Percentiles rank a stretch among this genome's conserved stretches.
phyloP scores from a whole-genome alignment of 2,888 invertebrate genomes.

The Anodontia alba region DNA sequence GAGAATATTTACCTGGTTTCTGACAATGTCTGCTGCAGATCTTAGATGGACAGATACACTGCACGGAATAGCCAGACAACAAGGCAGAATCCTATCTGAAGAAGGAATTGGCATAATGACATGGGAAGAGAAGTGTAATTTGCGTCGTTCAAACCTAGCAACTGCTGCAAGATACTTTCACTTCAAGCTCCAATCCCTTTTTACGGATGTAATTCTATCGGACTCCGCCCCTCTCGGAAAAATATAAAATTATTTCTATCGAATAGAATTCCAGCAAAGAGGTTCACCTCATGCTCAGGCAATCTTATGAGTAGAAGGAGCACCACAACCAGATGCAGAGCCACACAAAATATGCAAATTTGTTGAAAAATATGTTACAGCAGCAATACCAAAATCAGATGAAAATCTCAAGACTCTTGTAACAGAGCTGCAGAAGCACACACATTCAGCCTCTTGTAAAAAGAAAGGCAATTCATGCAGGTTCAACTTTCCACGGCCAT shows the following conservation, averaged over 20 bases:
- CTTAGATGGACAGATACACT: conserved; percentile 65
- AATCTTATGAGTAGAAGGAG: conserved; percentile 22
- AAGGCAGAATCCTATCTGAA: conserved; percentile 26
- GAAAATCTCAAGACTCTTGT: background rate
- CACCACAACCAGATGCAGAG: conserved; percentile 19
- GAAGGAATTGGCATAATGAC: conserved; percentile 38
- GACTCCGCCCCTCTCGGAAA: conserved; percentile 34
- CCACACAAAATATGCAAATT: conserved; percentile 15
- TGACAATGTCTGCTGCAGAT: conserved; percentile 53
- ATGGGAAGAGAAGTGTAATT: conserved; percentile 60
- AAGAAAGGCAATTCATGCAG: conserved; percentile 10
- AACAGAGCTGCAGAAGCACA: conserved; percentile 13
- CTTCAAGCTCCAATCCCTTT: conserved; percentile 63
- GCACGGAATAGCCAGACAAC: conserved; percentile 42
- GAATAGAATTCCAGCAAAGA: conserved; percentile 10
- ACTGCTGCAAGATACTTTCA: too few relatives aligned
- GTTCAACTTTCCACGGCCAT: conserved; percentile 21
- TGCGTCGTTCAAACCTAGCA: too few relatives aligned
- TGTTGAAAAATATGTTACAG: conserved; percentile 23
- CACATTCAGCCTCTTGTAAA: conserved; percentile 23
- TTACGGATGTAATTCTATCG: conserved; percentile 50
- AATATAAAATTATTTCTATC: conserved; percentile 8
- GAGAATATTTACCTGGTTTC: conserved; percentile 15
- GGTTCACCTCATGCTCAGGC: conserved; percentile 24
- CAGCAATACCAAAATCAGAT: conserved; percentile 9